These are phyloP conservation scores for Aradophagus sp. DNA, from an alignment of 1,140 invertebrate species.

Conservation along the genomic window DNA sequence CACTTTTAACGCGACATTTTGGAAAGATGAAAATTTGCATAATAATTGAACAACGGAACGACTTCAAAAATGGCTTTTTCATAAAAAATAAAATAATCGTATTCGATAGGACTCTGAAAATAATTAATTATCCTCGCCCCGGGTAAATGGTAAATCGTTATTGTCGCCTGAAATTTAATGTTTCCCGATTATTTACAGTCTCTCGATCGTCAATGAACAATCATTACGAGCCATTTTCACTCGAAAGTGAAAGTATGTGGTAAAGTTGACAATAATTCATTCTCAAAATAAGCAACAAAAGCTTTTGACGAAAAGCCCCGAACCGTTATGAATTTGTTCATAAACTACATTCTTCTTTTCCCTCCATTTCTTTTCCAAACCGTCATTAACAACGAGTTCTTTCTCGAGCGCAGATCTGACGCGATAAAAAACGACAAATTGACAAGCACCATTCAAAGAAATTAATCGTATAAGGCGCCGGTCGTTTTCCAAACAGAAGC, in stretches of 20 bases:
- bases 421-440: constrained; percentile 26
- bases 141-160: not conserved
- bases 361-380: too few relatives aligned
- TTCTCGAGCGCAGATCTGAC: constrained; percentile 6
- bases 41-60: constrained; percentile 1
- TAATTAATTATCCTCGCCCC: not conserved
- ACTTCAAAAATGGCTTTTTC: not conserved
- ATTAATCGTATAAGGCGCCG: constrained; percentile 33
- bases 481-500: constrained; percentile 40
- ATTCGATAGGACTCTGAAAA: not conserved
- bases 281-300: too few relatives aligned
- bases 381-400: constrained; percentile 5
- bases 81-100: too few relatives aligned
- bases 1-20: not conserved
- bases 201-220: not conserved
- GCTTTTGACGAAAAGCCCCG: too few relatives aligned
- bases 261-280: not conserved
- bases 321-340: constrained; percentile 4
- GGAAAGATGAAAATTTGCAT: constrained; percentile 12
- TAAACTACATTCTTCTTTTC: constrained; percentile 3
- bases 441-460: constrained; percentile 30
- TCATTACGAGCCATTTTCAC: not conserved
- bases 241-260: constrained; percentile 1
- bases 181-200: too few relatives aligned
- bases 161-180: not conserved